Evolutionary conservation across 2,113 vertebrate genomes (phyloP).

Genomic region (Tichodroma muraria): DNA sequence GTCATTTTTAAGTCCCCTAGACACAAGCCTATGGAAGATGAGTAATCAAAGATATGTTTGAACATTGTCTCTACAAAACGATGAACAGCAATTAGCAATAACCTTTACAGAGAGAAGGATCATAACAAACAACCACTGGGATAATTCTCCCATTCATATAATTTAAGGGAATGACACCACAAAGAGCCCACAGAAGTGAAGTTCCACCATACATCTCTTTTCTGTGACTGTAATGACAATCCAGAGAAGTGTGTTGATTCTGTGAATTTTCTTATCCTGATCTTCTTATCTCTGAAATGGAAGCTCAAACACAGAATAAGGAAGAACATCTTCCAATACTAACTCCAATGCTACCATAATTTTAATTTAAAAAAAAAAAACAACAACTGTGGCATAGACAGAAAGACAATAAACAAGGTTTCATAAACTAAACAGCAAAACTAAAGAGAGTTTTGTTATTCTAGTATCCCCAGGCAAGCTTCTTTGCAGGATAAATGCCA

Average conservation of each 20-base stretch:
- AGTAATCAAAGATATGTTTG: background rate
- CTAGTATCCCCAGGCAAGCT: background rate
- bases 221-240: background rate
- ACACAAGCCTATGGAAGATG: background rate
- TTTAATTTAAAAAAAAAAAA: background rate
- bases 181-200: background rate
- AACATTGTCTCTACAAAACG: background rate
- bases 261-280: background rate
- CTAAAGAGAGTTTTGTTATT: background rate
- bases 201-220: background rate
- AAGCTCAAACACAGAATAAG: background rate
- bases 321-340: background rate
- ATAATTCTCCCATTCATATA: background rate
- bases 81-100: background rate
- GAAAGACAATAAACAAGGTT: background rate
- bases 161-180: constrained; percentile 7
- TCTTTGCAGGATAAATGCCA: background rate
- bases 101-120: background rate
- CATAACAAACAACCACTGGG: background rate
- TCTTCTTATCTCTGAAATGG: background rate
- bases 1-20: background rate
- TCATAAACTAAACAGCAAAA: background rate
- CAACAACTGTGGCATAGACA: background rate
- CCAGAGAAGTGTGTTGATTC: background rate
- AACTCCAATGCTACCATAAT: background rate